phyloP scores from a whole-genome alignment of 2,113 vertebrate genomes.

The Nestor notabilis region DNA sequence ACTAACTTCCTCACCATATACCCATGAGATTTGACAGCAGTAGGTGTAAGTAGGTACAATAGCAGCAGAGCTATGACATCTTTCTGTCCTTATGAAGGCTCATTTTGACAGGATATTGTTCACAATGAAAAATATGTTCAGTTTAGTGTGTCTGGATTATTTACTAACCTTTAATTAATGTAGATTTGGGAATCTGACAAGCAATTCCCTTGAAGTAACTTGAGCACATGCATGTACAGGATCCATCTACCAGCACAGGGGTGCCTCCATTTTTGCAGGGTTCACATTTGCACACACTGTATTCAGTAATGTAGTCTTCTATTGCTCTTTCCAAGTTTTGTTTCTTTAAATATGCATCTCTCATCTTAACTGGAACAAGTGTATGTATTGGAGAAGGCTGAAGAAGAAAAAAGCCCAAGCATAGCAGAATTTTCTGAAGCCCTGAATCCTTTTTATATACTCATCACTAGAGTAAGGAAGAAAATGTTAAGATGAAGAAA shows the following conservation, averaged over 20 bases:
- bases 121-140: neutral
- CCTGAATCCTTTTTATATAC: neutral
- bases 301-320: slow-evolving; percentile 83
- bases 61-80: neutral
- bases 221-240: slow-evolving; percentile 83
- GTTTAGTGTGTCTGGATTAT: neutral
- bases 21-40: neutral
- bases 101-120: neutral
- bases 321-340: slow-evolving; percentile 81
- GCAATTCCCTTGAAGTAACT: slow-evolving; percentile 74
- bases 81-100: neutral
- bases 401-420: neutral
- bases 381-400: slow-evolving; percentile 79
- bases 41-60: neutral
- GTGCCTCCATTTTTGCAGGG: slow-evolving; percentile 88
- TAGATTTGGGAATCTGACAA: slow-evolving; percentile 77
- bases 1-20: neutral
- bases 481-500: neutral
- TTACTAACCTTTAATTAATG: slow-evolving; percentile 60
- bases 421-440: neutral
- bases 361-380: slow-evolving; percentile 80
- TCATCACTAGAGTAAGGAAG: neutral
- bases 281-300: slow-evolving; percentile 83
- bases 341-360: slow-evolving; percentile 73
- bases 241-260: slow-evolving; percentile 78